Evolutionary conservation across 2,113 vertebrate genomes (phyloP).

Genomic region (Pongo abelii): DNA sequence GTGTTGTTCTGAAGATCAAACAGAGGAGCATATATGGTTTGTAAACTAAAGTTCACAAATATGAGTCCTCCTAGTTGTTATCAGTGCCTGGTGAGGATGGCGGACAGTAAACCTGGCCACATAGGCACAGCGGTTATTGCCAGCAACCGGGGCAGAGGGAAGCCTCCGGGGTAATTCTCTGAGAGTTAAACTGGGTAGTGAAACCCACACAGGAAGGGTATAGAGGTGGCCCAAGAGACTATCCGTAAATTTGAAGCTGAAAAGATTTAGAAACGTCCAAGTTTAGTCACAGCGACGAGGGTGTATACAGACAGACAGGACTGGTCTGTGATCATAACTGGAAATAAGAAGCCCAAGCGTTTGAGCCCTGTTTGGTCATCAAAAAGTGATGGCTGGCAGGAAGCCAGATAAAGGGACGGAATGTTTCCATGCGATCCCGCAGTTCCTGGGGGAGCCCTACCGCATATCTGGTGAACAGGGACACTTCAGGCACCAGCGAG

Average conservation of each 20-base stretch:
- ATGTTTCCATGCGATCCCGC: background rate
- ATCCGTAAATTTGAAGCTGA: background rate
- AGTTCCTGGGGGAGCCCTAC: background rate
- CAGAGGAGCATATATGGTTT: background rate
- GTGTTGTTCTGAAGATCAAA: background rate
- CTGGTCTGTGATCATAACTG: background rate
- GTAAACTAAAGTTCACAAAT: background rate
- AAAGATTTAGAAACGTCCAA: background rate
- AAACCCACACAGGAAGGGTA: background rate
- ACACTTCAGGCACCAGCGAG: background rate
- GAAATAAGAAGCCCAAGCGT: background rate
- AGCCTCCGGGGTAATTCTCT: background rate
- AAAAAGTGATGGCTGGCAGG: background rate
- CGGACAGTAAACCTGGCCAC: background rate
- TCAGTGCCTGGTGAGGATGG: background rate
- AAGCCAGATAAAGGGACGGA: background rate
- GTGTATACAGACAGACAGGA: background rate
- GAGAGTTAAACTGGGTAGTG: background rate
- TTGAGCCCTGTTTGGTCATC: background rate
- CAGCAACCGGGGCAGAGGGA: background rate
- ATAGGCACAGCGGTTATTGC: background rate
- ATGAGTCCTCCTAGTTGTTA: background rate
- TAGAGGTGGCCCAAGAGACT: background rate
- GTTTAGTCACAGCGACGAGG: background rate
- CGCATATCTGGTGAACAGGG: background rate